Evolutionary conservation across 2,797 vertebrate species (phyloP).

Genomic region (Chelmon rostratus): DNA sequence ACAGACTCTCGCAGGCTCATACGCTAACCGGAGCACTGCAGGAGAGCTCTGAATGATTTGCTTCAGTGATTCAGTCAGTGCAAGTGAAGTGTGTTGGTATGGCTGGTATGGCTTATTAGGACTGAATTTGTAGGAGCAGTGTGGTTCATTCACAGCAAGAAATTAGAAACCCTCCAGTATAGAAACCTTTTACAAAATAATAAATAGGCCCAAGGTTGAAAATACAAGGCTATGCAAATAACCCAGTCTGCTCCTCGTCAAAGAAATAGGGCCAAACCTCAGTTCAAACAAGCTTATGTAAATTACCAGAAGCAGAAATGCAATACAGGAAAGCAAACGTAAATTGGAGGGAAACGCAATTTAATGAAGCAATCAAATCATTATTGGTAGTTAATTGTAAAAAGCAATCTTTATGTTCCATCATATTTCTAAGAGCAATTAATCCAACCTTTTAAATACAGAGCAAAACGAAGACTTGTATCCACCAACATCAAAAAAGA

Average conservation of each 20-base stretch:
- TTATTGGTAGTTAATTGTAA: slow-evolving; percentile 42
- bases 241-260: slow-evolving; percentile 11
- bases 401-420: slow-evolving; percentile 38
- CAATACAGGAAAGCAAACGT: slow-evolving; percentile 12
- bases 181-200: slow-evolving; percentile 43
- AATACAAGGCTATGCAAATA: slow-evolving; percentile 42
- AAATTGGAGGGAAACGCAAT: slow-evolving; percentile 45
- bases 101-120: slow-evolving; percentile 54
- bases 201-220: slow-evolving; percentile 47
- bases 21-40: slow-evolving; percentile 58
- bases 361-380: slow-evolving; percentile 60
- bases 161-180: slow-evolving; percentile 38
- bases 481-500: slow-evolving; percentile 35
- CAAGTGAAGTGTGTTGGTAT: slow-evolving; percentile 58
- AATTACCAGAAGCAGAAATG: slow-evolving; percentile 36
- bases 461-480: slow-evolving; percentile 35
- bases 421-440: slow-evolving; percentile 35
- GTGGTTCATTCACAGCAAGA: slow-evolving; percentile 54
- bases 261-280: slow-evolving; percentile 35
- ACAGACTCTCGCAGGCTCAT: slow-evolving; percentile 28
- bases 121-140: slow-evolving; percentile 34
- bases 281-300: slow-evolving; percentile 44
- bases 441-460: slow-evolving; percentile 12
- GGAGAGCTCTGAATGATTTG: slow-evolving; percentile 75
- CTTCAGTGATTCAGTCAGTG: slow-evolving; percentile 72